Evolutionary conservation across 2,113 vertebrate genomes (phyloP).

Genomic region (Stictonetta naevosa): DNA sequence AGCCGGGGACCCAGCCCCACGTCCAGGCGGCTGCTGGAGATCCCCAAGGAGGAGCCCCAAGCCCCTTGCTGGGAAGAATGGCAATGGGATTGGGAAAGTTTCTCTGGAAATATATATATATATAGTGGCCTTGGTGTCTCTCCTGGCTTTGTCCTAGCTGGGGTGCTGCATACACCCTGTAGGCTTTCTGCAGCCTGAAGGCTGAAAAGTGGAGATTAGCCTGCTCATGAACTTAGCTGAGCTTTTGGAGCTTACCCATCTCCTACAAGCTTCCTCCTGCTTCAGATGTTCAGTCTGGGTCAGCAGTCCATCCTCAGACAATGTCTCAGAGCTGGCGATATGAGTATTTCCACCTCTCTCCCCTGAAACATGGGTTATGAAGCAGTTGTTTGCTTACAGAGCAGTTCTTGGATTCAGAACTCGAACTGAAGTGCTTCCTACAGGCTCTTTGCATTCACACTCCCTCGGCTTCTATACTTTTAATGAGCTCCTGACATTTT

Average conservation of each 20-base stretch:
- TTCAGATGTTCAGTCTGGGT: background rate
- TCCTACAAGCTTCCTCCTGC: background rate
- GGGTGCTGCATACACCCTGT: no score
- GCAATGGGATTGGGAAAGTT: no score
- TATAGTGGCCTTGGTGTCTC: background rate
- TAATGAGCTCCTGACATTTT: conserved; percentile 46
- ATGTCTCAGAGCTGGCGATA: background rate
- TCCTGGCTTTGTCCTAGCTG: background rate
- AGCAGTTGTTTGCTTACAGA: background rate
- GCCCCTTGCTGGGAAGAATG: background rate
- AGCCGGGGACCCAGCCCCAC: background rate
- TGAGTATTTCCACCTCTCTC: background rate
- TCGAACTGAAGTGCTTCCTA: background rate
- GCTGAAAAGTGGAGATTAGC: background rate
- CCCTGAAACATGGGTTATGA: background rate
- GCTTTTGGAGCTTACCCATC: background rate
- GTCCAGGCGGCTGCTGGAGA: background rate
- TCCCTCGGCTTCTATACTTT: conserved; percentile 44
- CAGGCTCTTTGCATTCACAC: background rate
- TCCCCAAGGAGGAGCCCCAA: background rate
- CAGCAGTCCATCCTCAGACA: background rate
- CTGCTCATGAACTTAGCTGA: background rate
- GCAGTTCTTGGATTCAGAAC: background rate
- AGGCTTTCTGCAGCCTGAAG: background rate
- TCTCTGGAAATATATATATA: no score